Evolutionary conservation across 2,888 invertebrate genomes (phyloP).

Genomic region (Notocelia uddmanniana): DNA sequence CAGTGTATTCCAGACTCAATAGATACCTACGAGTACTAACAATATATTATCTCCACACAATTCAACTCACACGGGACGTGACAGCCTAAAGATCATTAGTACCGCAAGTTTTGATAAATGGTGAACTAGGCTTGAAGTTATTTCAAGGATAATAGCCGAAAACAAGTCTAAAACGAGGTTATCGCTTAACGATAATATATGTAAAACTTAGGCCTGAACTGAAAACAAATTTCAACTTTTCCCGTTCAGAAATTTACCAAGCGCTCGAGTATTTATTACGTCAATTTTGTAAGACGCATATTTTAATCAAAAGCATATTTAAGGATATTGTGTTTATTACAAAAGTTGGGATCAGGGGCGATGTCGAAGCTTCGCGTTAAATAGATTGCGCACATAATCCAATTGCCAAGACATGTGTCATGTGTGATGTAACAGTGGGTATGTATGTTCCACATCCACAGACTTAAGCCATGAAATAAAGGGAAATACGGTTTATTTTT

Average conservation of each 20-base stretch:
- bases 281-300: slow-evolving; percentile 41
- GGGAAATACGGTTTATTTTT: no score
- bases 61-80: background rate
- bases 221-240: slow-evolving; percentile 42
- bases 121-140: background rate
- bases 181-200: slow-evolving; percentile 27
- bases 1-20: no score
- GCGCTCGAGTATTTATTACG: slow-evolving; percentile 40
- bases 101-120: background rate
- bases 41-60: background rate
- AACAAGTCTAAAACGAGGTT: slow-evolving; percentile 1
- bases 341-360: slow-evolving; percentile 26
- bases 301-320: slow-evolving; percentile 43
- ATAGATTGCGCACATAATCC: slow-evolving; percentile 7
- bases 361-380: background rate
- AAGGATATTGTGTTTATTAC: slow-evolving; percentile 39
- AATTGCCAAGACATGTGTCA: background rate
- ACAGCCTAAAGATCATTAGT: background rate
- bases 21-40: no score
- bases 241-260: slow-evolving; percentile 39
- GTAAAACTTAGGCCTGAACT: slow-evolving; percentile 30
- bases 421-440: background rate
- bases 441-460: background rate
- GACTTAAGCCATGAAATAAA: background rate
- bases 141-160: background rate